A percentile compares a stretch with the other conserved stretches of the same genome.
Conservation (phyloP, 2,797 vertebrate genomes). For the Scolopax rusticola region DNA sequence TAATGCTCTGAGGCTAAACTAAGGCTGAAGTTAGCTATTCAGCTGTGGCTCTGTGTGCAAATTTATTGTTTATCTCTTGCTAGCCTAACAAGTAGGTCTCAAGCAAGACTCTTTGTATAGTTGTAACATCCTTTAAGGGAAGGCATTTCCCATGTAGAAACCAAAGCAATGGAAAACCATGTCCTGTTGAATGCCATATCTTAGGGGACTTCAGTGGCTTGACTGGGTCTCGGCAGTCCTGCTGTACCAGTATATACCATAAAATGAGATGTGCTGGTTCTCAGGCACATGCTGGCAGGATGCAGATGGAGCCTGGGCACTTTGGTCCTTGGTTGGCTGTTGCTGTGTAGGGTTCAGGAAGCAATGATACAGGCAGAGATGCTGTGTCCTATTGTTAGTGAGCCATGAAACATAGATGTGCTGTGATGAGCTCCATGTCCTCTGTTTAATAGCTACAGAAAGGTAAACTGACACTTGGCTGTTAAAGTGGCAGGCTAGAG, state of each 20-base stretch:
- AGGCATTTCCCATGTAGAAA: background rate
- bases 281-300: background rate
- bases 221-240: background rate
- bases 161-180: background rate
- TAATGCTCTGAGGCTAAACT: conserved; percentile 20
- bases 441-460: background rate
- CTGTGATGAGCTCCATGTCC: background rate
- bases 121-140: background rate
- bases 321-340: background rate
- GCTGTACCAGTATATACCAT: rapidly evolving
- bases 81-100: too few species aligned
- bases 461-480: background rate
- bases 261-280: background rate
- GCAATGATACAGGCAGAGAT: background rate
- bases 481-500: background rate
- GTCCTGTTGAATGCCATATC: background rate
- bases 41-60: background rate
- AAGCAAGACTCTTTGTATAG: background rate
- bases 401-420: background rate
- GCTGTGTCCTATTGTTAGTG: background rate
- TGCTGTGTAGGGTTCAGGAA: background rate
- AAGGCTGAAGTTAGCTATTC: conserved; percentile 35
- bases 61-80: conserved; percentile 7
- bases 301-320: background rate
- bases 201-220: rapidly evolving